phyloP scores from a whole-genome alignment of 2,797 vertebrate species.

The Threskiornis aethiopicus region DNA sequence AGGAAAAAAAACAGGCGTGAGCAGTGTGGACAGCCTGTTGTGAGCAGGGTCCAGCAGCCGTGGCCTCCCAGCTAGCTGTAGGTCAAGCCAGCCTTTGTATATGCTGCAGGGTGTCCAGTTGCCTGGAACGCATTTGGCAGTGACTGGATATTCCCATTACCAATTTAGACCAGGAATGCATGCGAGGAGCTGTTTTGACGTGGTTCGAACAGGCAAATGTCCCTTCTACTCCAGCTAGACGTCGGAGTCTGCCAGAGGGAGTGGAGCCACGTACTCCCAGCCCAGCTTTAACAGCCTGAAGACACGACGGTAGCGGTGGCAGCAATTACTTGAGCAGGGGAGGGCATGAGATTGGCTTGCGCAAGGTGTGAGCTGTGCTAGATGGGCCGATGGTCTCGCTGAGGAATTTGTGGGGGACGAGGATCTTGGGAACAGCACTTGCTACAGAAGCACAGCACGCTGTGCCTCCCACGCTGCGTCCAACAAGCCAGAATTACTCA shows the following conservation, averaged over 20 bases:
- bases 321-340: neutral
- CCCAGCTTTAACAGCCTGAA: neutral
- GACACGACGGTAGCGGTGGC: accelerated
- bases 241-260: neutral
- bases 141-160: neutral
- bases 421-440: neutral
- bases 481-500: accelerated
- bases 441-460: accelerated
- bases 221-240: neutral
- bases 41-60: neutral
- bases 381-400: accelerated
- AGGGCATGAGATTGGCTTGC: accelerated
- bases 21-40: neutral
- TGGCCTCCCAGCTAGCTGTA: neutral
- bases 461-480: accelerated
- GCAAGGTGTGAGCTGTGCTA: neutral
- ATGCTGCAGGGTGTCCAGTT: neutral
- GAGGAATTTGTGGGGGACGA: accelerated
- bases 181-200: neutral
- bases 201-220: accelerated
- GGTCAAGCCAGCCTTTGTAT: neutral
- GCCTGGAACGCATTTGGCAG: neutral
- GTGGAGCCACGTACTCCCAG: accelerated
- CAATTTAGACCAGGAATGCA: neutral
- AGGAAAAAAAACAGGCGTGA: accelerated